A percentile compares a stretch with the other conserved stretches of the same genome.
These are phyloP conservation scores for Danaus chrysippus DNA, from an alignment of 2,888 invertebrate species.

Conservation along the genomic window DNA sequence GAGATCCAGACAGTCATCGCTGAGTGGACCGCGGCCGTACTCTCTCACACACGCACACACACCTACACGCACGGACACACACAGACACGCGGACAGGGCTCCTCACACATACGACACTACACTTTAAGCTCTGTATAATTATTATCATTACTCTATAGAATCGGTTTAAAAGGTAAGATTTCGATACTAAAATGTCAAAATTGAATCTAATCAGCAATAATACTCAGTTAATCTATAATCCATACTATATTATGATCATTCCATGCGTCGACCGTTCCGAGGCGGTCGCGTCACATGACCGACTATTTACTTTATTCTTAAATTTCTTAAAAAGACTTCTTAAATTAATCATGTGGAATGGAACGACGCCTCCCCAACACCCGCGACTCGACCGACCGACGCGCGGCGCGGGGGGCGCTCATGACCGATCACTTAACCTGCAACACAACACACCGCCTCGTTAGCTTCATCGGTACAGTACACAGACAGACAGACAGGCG, in stretches of 20 bases:
- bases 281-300: constrained; percentile 51
- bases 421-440: constrained; percentile 77
- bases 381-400: constrained; percentile 34
- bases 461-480: not conserved
- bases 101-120: constrained; percentile 42
- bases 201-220: constrained; percentile 74
- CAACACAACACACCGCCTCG: constrained; percentile 24
- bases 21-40: constrained; percentile 46
- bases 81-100: constrained; percentile 31
- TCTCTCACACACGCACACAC: constrained; percentile 34
- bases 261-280: constrained; percentile 57
- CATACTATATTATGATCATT: constrained; percentile 76
- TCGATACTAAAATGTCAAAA: constrained; percentile 53
- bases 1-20: constrained; percentile 66
- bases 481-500: not conserved
- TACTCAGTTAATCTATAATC: constrained; percentile 76
- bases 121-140: constrained; percentile 59
- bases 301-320: constrained; percentile 69
- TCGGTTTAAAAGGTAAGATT: constrained; percentile 63
- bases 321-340: constrained; percentile 73
- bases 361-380: constrained; percentile 74
- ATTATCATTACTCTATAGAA: constrained; percentile 50
- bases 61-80: constrained; percentile 31
- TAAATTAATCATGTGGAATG: constrained; percentile 78
- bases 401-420: constrained; percentile 54